Conservation (phyloP, 2,113 vertebrate genomes). For the Notarius lentiginosus region DNA sequence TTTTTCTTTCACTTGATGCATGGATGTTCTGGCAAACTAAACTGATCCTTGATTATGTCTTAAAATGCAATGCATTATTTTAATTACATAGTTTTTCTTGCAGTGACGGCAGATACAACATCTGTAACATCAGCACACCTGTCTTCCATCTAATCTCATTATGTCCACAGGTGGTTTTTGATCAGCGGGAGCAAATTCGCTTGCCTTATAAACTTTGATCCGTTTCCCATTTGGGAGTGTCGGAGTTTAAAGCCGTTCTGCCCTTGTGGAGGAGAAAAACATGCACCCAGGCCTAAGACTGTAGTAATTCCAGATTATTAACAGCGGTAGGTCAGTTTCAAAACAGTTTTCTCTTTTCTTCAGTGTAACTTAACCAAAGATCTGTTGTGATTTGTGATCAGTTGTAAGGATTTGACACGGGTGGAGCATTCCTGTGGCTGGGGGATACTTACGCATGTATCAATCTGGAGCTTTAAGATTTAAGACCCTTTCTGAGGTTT, state of each 20-base stretch:
- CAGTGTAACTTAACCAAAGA: no score
- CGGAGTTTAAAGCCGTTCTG: constrained; percentile 72
- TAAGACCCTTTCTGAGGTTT: no score
- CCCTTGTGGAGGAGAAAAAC: constrained; percentile 61
- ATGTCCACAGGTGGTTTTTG: neutral
- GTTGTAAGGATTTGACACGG: neutral
- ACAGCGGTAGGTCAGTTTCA: neutral
- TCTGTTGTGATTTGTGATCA: no score
- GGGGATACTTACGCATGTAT: neutral
- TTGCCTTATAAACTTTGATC: constrained; percentile 73
- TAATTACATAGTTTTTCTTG: neutral
- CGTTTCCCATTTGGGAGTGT: constrained; percentile 66
- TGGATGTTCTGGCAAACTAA: neutral
- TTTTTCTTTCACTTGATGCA: neutral
- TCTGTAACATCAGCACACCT: neutral
- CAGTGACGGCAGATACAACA: neutral
- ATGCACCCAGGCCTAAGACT: neutral
- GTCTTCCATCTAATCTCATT: neutral
- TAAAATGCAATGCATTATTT: neutral
- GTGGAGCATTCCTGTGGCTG: neutral
- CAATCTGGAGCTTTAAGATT: neutral
- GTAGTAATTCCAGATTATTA: neutral
- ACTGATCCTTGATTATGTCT: neutral
- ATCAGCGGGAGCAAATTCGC: neutral
- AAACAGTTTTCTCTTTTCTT: no score